Conservation (phyloP, 2,113 vertebrate genomes). For the Bostrychus sinensis region DNA sequence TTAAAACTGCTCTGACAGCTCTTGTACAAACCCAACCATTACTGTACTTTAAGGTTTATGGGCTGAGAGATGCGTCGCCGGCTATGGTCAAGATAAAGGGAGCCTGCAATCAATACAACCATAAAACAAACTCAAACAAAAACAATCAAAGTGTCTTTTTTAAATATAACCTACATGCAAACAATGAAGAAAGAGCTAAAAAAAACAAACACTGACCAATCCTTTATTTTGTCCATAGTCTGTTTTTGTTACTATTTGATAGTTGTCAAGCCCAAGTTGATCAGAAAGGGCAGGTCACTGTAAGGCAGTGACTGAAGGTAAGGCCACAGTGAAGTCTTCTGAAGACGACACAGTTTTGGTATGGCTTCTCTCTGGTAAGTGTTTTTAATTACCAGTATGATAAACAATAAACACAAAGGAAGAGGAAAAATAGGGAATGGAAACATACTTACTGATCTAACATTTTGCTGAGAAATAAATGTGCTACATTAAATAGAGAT, state of each 20-base stretch:
- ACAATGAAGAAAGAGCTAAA: neutral
- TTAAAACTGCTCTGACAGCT: neutral
- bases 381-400: neutral
- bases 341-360: neutral
- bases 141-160: too few relatives aligned
- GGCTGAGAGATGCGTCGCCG: neutral
- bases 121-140: neutral
- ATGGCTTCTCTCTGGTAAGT: conserved; percentile 4
- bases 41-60: neutral
- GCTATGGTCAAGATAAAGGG: conserved; percentile 12
- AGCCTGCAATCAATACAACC: neutral
- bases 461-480: neutral
- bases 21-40: neutral
- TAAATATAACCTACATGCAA: neutral
- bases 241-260: neutral
- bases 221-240: conserved; percentile 18
- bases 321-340: neutral
- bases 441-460: neutral
- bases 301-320: conserved; percentile 8
- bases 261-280: neutral
- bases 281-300: neutral
- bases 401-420: neutral
- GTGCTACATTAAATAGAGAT: neutral
- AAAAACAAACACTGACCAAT: conserved; percentile 3
- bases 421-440: neutral